Evolutionary conservation across 2,113 vertebrate species (phyloP).

Genomic region (Xiphophorus couchianus): DNA sequence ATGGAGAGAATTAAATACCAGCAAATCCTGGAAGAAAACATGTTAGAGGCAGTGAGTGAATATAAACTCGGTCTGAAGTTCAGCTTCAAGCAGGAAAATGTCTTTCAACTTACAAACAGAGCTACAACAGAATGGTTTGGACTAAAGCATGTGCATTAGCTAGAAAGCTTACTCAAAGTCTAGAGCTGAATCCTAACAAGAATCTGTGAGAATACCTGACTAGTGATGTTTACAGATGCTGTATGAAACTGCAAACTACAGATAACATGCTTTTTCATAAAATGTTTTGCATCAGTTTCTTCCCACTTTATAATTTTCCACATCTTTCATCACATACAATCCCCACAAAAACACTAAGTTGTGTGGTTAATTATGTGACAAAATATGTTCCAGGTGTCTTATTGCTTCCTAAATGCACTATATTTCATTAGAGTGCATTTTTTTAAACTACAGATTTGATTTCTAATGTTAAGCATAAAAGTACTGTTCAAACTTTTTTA

Average conservation of each 20-base stretch:
- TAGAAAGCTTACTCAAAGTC: not conserved
- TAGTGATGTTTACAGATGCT: not conserved
- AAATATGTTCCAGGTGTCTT: not conserved
- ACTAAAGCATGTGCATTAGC: not conserved
- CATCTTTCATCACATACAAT: not conserved
- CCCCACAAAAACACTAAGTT: not conserved
- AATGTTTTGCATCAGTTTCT: not conserved
- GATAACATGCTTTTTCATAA: not conserved
- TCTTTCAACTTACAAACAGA: not conserved
- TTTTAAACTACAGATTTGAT: no score
- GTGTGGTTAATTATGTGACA: not conserved
- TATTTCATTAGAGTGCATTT: no score
- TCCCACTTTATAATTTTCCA: not conserved
- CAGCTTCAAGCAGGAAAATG: not conserved
- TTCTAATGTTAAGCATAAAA: not conserved
- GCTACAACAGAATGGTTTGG: not conserved
- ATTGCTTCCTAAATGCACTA: no score
- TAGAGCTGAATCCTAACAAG: not conserved
- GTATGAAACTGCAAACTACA: not conserved
- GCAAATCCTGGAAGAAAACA: not conserved
- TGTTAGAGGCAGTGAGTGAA: not conserved
- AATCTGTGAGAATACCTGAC: not conserved
- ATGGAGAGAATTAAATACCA: not conserved
- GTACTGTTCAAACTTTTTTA: constrained; percentile 21
- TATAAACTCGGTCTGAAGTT: not conserved